These are phyloP conservation scores for Thermophis baileyi DNA, from an alignment of 2,113 vertebrate species.

Conservation along the genomic window DNA sequence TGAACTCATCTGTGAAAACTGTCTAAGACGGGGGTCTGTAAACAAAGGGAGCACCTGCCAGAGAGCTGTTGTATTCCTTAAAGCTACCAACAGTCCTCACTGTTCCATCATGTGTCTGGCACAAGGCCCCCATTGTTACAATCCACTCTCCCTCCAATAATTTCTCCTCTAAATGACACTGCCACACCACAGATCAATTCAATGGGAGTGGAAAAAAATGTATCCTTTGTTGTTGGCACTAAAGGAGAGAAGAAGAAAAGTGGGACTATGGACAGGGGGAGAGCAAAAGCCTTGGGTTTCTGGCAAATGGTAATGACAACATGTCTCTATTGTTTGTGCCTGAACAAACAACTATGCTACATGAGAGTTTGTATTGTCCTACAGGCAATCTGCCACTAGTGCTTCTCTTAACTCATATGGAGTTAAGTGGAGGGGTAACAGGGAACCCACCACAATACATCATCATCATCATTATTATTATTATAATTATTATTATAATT, in stretches of 20 bases:
- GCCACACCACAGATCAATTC: conserved; percentile 79
- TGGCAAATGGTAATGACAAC: conserved; percentile 70
- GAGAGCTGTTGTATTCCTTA: conserved; percentile 65
- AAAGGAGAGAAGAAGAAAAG: conserved; percentile 49
- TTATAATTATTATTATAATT: too few relatives aligned
- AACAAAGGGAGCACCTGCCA: conserved; percentile 89
- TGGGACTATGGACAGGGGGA: conserved; percentile 6
- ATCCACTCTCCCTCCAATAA: conserved; percentile 65
- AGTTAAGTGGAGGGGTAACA: conserved; percentile 34
- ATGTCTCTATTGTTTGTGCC: conserved; percentile 72
- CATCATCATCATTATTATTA: too few relatives aligned
- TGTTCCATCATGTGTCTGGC: conserved; percentile 78
- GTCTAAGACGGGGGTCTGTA: conserved; percentile 66
- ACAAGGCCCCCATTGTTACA: conserved; percentile 82
- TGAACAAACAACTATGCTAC: conserved; percentile 69
- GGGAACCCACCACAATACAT: conserved; percentile 29
- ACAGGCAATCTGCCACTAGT: conserved; percentile 76
- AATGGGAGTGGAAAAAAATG: conserved; percentile 69
- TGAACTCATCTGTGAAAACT: conserved; percentile 70
- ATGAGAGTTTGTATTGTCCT: conserved; percentile 77
- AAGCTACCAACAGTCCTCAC: conserved; percentile 65
- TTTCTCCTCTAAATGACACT: conserved; percentile 69
- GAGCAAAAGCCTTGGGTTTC: conserved; percentile 64
- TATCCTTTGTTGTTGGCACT: conserved; percentile 81
- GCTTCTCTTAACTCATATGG: conserved; percentile 55